Evolutionary conservation across 2,888 invertebrate genomes (phyloP), one percentile per base, ranked within the genome.

Genomic region (Epirrita christyi): DNA sequence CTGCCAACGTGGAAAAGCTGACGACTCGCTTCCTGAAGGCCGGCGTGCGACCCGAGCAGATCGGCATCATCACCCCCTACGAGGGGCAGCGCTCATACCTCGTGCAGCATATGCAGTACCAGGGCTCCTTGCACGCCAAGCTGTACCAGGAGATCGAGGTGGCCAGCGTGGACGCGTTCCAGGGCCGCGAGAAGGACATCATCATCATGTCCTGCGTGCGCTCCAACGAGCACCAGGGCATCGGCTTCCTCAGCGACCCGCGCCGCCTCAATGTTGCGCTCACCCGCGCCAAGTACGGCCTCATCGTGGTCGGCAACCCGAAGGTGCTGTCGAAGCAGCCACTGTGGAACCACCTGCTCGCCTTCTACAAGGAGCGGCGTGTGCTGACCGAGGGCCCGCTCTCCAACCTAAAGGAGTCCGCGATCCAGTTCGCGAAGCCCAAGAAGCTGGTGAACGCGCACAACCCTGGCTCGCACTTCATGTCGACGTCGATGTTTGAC

Each of bases 131-230:
- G 53, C 98, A 99, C 81, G 96, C 98, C 36, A 99, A 99, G 79
- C 92, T 99, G 0, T 99, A 99, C 82, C 96, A 98, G 89, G 99
- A 99, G 81, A 98, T 99, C 53, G 99, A 99, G 89, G 99, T 99
- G 0, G 99, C 99, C 7, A 99, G 98, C 86, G 99, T 99, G 2
- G 99, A 99, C 85, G 99, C 99, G 0, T 99, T 99, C 85, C 99
- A 99, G 86, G 99, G 99, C 0, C 93, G 99, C 46, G 99, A 99
- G 81, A 99, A 99, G 79, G 99, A 99, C 79, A 97, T 99, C 56
- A 99, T 99, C 68, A 98, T 99, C 51, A 97, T 99, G 96, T 99
- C 99, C 0, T 99, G 99, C 86, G 99, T 99, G 1, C 94, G 99
- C 49, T 98, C 99, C 6, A 99, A 99, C 81, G 99, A 99, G 79